phyloP scores from a whole-genome alignment of 2,888 invertebrate species.

The Drosophila atroscutellata region DNA sequence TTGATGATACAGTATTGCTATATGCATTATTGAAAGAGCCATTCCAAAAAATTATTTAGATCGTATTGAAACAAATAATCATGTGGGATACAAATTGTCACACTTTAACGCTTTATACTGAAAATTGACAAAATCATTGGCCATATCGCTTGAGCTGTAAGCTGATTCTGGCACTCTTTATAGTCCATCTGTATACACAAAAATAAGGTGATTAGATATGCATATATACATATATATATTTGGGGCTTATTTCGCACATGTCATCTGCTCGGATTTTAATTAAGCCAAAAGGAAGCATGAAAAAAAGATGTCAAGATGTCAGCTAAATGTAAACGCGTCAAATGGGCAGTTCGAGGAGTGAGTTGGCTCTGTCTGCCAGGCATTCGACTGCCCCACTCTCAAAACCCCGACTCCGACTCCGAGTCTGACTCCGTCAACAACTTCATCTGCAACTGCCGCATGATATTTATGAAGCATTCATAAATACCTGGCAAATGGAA shows the following conservation, averaged over 20 bases:
- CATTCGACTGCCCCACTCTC: background rate
- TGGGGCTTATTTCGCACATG: slow-evolving; percentile 32
- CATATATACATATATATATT: background rate
- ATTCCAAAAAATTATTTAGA: too few relatives aligned
- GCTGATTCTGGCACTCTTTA: background rate
- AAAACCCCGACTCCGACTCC: background rate
- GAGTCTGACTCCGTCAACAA: background rate
- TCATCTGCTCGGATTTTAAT: slow-evolving; percentile 42
- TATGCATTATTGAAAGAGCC: too few relatives aligned
- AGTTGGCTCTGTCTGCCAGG: slow-evolving; percentile 16
- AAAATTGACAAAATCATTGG: background rate
- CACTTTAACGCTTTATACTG: background rate
- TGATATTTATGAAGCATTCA: slow-evolving; percentile 46
- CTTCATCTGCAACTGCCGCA: slow-evolving; percentile 1
- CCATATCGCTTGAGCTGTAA: background rate
- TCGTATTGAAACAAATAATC: background rate
- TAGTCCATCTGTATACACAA: background rate
- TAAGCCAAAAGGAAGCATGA: slow-evolving; percentile 66
- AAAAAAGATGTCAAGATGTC: slow-evolving; percentile 46
- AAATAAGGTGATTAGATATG: background rate
- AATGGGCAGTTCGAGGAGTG: slow-evolving; percentile 20
- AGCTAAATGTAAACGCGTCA: slow-evolving; percentile 36
- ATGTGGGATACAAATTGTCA: too few relatives aligned
- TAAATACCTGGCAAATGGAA: slow-evolving; percentile 63
- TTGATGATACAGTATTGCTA: too few relatives aligned